These are phyloP conservation scores for Peromyscus leucopus DNA, from an alignment of 2,113 vertebrate genomes.

Conservation along the genomic window DNA sequence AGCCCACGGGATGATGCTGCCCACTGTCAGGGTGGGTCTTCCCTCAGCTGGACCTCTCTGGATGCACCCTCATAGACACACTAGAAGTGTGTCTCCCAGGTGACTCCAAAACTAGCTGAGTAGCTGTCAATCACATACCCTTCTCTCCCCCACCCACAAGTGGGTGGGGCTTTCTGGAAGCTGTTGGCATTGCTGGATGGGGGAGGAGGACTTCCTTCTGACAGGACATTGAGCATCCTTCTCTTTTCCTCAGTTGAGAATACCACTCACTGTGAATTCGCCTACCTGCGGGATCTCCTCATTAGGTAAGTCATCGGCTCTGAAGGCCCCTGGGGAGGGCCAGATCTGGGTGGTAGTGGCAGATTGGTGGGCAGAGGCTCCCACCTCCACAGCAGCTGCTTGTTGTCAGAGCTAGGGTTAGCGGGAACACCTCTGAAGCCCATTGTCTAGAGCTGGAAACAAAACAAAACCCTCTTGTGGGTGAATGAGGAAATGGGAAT, in stretches of 20 bases:
- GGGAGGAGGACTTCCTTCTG: not conserved
- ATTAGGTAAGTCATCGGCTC: slow-evolving; percentile 91
- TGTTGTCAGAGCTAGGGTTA: not conserved
- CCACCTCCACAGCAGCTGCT: not conserved
- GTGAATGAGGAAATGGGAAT: not conserved
- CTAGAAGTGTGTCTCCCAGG: not conserved
- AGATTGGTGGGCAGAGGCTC: fast-evolving
- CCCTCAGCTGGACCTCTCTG: not conserved
- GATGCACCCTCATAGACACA: not conserved
- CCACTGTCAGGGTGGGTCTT: not conserved
- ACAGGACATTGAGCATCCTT: not conserved
- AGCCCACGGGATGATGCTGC: not conserved
- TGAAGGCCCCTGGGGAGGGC: not conserved
- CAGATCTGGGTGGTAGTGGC: fast-evolving
- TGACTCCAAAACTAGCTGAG: not conserved
- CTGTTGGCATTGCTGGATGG: fast-evolving
- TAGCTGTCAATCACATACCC: not conserved
- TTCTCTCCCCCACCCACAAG: fast-evolving
- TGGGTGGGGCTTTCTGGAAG: not conserved
- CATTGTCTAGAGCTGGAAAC: not conserved
- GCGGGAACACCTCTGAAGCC: not conserved
- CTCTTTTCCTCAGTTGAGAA: slow-evolving; percentile 93
- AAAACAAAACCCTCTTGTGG: not conserved
- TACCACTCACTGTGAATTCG: slow-evolving; percentile 98
- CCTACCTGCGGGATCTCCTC: slow-evolving; percentile 97